phyloP scores from a whole-genome alignment of 2,113 vertebrate genomes.

The Chauna torquata region DNA sequence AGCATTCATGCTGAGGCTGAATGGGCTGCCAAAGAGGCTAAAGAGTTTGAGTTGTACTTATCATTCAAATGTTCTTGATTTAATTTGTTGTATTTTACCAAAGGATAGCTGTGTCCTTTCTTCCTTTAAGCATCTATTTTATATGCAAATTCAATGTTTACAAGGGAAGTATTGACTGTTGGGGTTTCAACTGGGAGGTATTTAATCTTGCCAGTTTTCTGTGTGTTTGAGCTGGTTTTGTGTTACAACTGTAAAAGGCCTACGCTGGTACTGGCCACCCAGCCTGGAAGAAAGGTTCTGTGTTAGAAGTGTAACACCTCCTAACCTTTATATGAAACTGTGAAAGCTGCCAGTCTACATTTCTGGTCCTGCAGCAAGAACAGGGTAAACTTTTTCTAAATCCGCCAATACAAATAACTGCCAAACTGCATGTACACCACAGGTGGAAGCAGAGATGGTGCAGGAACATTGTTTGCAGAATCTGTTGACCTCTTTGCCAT shows the following conservation, averaged over 20 bases:
- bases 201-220: background rate
- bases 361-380: background rate
- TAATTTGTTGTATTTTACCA: background rate
- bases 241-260: background rate
- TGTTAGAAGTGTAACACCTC: background rate
- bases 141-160: background rate
- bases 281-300: background rate
- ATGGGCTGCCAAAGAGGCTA: background rate
- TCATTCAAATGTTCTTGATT: background rate
- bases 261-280: background rate
- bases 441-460: background rate
- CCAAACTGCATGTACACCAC: background rate
- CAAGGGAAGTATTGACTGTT: background rate
- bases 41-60: background rate
- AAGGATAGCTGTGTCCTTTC: background rate
- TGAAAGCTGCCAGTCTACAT: background rate
- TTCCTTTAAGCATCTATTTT: background rate
- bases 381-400: background rate
- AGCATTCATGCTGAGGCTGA: background rate
- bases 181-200: background rate
- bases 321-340: background rate
- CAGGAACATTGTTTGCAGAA: background rate
- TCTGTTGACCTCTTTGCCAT: background rate
- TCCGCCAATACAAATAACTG: background rate
- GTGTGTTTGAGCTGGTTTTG: background rate